Evolutionary conservation across 2,797 vertebrate species (phyloP).

Genomic region (Neomorphus geoffroyi): DNA sequence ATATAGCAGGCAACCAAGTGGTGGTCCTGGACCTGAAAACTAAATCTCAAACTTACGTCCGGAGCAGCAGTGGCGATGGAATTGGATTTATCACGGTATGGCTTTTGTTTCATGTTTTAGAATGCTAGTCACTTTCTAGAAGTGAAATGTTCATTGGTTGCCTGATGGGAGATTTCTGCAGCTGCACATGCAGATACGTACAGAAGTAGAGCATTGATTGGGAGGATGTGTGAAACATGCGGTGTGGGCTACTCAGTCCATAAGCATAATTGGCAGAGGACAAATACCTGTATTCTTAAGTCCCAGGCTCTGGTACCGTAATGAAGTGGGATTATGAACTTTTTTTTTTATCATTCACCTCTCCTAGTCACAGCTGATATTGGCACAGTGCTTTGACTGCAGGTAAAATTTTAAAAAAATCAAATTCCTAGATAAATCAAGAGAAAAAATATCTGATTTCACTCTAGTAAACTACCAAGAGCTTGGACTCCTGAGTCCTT

Average conservation of each 20-base stretch:
- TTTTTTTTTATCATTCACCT: background rate
- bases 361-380: background rate
- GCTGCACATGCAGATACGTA: background rate
- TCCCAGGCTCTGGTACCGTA: background rate
- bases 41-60: conserved; percentile 82
- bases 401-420: background rate
- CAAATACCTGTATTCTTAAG: background rate
- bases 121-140: background rate
- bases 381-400: background rate
- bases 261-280: background rate
- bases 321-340: background rate
- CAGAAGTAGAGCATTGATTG: background rate
- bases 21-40: conserved; percentile 82
- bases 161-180: background rate
- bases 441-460: background rate
- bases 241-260: background rate
- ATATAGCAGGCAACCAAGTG: conserved; percentile 89
- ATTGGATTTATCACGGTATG: conserved; percentile 87
- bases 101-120: background rate
- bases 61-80: conserved; percentile 84
- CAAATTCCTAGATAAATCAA: background rate
- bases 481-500: background rate
- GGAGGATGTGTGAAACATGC: background rate
- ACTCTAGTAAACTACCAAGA: background rate
- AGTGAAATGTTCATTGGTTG: background rate